A percentile compares a stretch with the other conserved stretches of the same genome.
phyloP scores from a whole-genome alignment of 2,113 vertebrate species.

The Sarotherodon lohbergeri region DNA sequence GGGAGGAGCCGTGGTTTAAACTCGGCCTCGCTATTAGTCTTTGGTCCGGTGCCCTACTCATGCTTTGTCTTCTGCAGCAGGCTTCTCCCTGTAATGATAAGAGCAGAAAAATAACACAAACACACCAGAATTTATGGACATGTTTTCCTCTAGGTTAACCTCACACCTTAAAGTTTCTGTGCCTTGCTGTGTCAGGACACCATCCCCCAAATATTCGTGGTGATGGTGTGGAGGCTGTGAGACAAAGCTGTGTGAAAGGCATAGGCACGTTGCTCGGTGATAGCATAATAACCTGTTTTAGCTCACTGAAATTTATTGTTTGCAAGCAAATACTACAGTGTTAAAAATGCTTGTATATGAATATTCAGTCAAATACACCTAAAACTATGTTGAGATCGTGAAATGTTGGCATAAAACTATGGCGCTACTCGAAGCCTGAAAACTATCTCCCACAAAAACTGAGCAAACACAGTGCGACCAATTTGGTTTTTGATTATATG shows the following conservation, averaged over 20 bases:
- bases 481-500: no score
- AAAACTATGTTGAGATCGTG: background rate
- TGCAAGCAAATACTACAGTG: fast-evolving
- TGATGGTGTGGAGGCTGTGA: background rate
- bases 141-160: fast-evolving
- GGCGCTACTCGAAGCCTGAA: fast-evolving
- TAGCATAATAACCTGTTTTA: background rate
- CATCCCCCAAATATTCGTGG: fast-evolving
- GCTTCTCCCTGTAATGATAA: background rate
- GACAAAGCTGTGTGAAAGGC: background rate
- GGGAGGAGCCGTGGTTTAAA: fast-evolving
- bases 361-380: fast-evolving
- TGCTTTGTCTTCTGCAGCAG: background rate
- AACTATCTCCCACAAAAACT: fast-evolving
- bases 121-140: no score
- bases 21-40: background rate
- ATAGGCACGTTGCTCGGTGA: fast-evolving
- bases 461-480: background rate
- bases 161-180: background rate
- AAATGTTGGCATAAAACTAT: fast-evolving
- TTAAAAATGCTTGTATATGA: background rate
- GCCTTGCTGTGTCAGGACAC: background rate
- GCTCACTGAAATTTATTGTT: background rate
- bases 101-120: background rate
- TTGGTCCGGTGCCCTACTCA: fast-evolving